These are phyloP conservation scores for Botia almorhae DNA, from an alignment of 2,797 vertebrate genomes.

Conservation along the genomic window DNA sequence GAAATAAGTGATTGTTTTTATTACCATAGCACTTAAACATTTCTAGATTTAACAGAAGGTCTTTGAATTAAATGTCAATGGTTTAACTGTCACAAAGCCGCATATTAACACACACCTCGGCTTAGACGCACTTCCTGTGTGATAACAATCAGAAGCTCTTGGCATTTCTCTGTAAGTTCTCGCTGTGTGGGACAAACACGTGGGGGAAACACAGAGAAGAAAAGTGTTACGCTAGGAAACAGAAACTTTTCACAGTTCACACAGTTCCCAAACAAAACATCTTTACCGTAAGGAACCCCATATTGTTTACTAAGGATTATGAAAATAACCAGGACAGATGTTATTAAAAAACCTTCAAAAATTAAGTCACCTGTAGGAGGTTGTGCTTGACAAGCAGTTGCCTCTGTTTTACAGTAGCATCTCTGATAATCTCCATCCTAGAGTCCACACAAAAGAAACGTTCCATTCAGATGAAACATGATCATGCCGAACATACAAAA, in stretches of 20 bases:
- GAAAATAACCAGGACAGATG: background rate
- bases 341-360: background rate
- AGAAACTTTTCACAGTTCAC: background rate
- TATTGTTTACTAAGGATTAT: background rate
- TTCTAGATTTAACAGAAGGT: too few species aligned
- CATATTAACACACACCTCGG: conserved; percentile 68
- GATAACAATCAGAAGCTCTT: conserved; percentile 75
- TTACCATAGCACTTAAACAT: background rate
- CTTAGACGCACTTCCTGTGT: conserved; percentile 76
- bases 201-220: conserved; percentile 37
- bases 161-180: conserved; percentile 75
- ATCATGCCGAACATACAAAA: background rate
- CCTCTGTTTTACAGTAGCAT: conserved; percentile 72
- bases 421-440: conserved; percentile 80
- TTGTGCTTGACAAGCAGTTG: conserved; percentile 80
- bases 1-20: background rate
- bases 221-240: conserved; percentile 3
- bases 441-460: background rate
- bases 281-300: background rate
- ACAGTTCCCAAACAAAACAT: background rate
- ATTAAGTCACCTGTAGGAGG: conserved; percentile 76
- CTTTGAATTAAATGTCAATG: too few species aligned
- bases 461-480: background rate
- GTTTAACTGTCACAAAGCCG: background rate
- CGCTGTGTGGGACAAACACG: conserved; percentile 67